A percentile compares a stretch with the other conserved stretches of the same genome.
phyloP scores from a whole-genome alignment of 2,113 vertebrate genomes.

The Hucho hucho region DNA sequence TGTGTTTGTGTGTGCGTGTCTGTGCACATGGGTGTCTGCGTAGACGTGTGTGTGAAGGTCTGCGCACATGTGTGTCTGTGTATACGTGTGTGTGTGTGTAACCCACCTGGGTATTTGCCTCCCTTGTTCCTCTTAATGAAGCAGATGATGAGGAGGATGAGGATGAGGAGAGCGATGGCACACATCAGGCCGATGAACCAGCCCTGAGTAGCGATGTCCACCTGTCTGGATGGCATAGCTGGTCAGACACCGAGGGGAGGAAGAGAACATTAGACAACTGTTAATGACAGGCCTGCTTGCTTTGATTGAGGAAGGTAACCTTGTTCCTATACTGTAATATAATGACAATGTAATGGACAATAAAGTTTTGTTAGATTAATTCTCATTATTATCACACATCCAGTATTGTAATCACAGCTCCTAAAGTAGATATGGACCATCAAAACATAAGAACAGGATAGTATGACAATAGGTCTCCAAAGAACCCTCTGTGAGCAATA shows the following conservation, averaged over 20 bases:
- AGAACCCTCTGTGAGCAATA: neutral
- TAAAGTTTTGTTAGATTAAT: neutral
- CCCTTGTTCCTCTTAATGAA: constrained; percentile 99
- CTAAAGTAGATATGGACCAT: constrained; percentile 11
- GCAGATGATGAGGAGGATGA: constrained; percentile 96
- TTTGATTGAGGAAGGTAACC: neutral
- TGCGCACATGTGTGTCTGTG: neutral
- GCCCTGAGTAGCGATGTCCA: constrained; percentile 97
- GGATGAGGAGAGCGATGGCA: constrained; percentile 94
- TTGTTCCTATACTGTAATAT: too few relatives aligned
- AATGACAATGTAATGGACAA: neutral
- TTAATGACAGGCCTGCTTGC: neutral
- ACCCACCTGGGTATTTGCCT: constrained; percentile 96
- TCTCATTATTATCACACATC: neutral
- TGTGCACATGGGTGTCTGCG: neutral
- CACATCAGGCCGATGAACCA: constrained; percentile 99
- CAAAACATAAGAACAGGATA: neutral
- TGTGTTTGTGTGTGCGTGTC: neutral
- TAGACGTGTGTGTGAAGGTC: neutral
- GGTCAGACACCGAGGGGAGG: constrained; percentile 39
- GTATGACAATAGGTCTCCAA: neutral
- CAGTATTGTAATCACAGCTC: neutral
- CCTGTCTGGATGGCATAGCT: constrained; percentile 95
- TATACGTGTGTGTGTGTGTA: neutral
- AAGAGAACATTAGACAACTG: constrained; percentile 21